These are phyloP conservation scores for Chamaea fasciata DNA, from an alignment of 2,113 vertebrate genomes.

Conservation along the genomic window DNA sequence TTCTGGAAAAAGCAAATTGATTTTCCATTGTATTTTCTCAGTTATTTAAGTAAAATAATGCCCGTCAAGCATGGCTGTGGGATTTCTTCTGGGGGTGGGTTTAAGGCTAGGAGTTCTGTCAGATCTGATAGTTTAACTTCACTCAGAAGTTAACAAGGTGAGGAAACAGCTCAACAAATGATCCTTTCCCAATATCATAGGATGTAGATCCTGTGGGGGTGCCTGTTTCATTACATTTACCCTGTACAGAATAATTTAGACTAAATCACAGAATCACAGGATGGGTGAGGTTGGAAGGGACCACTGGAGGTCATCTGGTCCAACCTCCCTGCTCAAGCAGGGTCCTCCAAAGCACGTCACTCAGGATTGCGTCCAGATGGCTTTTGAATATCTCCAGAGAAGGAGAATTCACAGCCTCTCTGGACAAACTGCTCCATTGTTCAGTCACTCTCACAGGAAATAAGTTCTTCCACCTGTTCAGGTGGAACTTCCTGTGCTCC, in stretches of 20 bases:
- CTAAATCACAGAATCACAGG: not conserved
- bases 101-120: not conserved
- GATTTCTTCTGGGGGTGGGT: not conserved
- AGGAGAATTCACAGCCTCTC: not conserved
- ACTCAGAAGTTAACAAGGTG: not conserved
- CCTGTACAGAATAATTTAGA: not conserved
- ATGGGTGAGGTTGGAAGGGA: not conserved
- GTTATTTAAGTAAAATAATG: not conserved
- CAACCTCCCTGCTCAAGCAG: not conserved
- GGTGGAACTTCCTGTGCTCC: not conserved
- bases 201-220: not conserved
- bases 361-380: not conserved
- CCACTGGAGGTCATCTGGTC: not conserved
- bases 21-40: not conserved
- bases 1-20: not conserved
- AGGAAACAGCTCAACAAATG: not conserved
- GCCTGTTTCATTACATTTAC: not conserved
- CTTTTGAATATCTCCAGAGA: not conserved
- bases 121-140: not conserved
- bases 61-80: not conserved
- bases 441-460: not conserved
- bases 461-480: not conserved
- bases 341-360: rapidly evolving
- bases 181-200: not conserved
- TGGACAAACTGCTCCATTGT: not conserved